A percentile compares a stretch with the other conserved stretches of the same genome.
phyloP scores from a whole-genome alignment of 2,113 vertebrate species.

The Cervus canadensis region DNA sequence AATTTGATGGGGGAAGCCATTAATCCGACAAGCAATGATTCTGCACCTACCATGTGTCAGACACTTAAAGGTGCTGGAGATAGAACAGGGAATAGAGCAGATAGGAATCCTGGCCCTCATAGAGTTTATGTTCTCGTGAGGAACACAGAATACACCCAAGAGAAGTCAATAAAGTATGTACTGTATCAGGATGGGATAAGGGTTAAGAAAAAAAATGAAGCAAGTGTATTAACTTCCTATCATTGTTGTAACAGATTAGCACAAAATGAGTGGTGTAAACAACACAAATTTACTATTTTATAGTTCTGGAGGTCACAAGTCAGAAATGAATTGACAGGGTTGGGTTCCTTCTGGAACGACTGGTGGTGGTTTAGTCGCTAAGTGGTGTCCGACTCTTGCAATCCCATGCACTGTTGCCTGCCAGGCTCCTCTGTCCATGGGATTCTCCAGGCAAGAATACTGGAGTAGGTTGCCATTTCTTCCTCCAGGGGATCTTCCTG shows the following conservation, averaged over 20 bases:
- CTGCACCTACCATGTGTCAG: neutral
- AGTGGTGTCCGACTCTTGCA: neutral
- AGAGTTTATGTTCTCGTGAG: neutral
- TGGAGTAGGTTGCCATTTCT: neutral
- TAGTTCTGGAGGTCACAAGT: neutral
- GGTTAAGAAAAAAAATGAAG: neutral
- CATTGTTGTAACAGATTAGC: neutral
- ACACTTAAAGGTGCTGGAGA: neutral
- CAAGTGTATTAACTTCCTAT: neutral
- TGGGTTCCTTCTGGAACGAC: neutral
- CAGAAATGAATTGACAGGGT: neutral
- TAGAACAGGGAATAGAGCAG: neutral
- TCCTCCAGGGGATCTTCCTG: neutral
- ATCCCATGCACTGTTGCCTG: accelerated
- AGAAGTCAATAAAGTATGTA: neutral
- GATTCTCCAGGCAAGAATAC: neutral
- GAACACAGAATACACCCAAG: neutral
- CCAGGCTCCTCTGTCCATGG: neutral
- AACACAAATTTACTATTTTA: neutral
- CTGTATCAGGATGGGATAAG: neutral
- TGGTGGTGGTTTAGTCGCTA: neutral
- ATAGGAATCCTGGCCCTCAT: neutral
- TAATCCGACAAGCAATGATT: neutral
- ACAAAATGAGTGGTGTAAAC: neutral
- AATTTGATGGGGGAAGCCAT: neutral